A percentile compares a stretch with the other conserved stretches of the same genome.
Conservation (phyloP, 2,888 invertebrate genomes). For the Drosophila longiperda region DNA sequence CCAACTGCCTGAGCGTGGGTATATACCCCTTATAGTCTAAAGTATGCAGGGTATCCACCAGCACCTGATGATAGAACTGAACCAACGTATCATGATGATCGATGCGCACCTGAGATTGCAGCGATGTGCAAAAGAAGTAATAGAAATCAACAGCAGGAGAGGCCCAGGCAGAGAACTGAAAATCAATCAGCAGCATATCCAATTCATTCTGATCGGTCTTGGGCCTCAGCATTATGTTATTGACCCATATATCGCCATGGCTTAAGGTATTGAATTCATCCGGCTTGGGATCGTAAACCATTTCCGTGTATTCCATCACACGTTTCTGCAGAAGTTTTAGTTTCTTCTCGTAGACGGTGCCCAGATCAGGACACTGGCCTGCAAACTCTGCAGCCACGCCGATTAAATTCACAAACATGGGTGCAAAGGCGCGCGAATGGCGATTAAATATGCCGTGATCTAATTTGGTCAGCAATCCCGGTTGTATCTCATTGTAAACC, state of each 20-base stretch:
- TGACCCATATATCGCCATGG: conserved; percentile 83
- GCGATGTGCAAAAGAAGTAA: conserved; percentile 81
- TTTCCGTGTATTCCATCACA: conserved; percentile 78
- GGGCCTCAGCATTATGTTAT: conserved; percentile 79
- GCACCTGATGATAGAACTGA: conserved; percentile 77
- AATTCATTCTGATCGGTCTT: conserved; percentile 25
- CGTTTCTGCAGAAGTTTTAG: conserved; percentile 64
- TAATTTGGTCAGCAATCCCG: conserved; percentile 62
- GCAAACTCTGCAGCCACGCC: conserved; percentile 74
- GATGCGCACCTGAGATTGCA: conserved; percentile 70
- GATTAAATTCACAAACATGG: conserved; percentile 70
- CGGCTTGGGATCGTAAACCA: conserved; percentile 65
- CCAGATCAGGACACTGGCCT: conserved; percentile 67
- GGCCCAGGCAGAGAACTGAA: conserved; percentile 82
- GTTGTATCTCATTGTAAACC: conserved; percentile 83
- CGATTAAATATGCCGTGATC: conserved; percentile 82
- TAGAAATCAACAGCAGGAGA: conserved; percentile 82
- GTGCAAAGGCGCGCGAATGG: conserved; percentile 67
- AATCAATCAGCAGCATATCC: conserved; percentile 82
- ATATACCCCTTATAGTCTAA: conserved; percentile 73
- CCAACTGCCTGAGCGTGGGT: conserved; percentile 79
- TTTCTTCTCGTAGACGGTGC: conserved; percentile 75
- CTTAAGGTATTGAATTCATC: conserved; percentile 70
- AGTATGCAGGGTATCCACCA: conserved; percentile 68
- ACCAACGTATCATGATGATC: conserved; percentile 76